Conservation (phyloP, 2,113 vertebrate species). For the Oryzias javanicus region DNA sequence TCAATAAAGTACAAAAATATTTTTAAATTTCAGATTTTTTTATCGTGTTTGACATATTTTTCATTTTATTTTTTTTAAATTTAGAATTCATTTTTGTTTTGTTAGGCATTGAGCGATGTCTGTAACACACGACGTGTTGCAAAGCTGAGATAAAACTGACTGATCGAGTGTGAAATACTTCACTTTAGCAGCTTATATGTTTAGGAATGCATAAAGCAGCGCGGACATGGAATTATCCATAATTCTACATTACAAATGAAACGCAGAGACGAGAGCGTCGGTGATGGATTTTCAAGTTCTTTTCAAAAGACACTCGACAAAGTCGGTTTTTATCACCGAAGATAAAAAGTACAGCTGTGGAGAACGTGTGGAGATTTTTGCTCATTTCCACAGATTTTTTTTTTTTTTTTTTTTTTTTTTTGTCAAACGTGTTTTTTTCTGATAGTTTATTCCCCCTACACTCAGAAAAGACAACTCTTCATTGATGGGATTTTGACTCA, state of each 20-base stretch:
- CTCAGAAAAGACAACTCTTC: neutral
- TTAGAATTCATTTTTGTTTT: too few species aligned
- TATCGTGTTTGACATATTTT: too few species aligned
- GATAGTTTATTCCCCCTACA: neutral
- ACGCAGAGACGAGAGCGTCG: neutral
- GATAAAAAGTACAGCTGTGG: constrained; percentile 14
- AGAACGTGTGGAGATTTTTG: constrained; percentile 4
- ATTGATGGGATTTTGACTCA: neutral
- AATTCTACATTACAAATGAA: neutral
- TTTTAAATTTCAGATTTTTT: too few species aligned
- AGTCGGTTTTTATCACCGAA: neutral
- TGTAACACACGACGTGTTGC: too few species aligned
- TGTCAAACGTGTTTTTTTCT: constrained; percentile 3
- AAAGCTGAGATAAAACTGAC: too few species aligned
- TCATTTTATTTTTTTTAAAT: too few species aligned
- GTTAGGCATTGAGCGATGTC: too few species aligned
- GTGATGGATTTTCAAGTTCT: neutral
- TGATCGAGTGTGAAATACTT: too few species aligned
- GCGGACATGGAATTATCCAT: too few species aligned
- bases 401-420: neutral
- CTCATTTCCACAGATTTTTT: neutral
- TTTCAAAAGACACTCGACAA: constrained; percentile 14
- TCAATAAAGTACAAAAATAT: too few species aligned
- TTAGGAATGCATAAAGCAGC: too few species aligned
- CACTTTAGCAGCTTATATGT: too few species aligned